A percentile compares a stretch with the other conserved stretches of the same genome.
Conservation (phyloP, 2,888 invertebrate species). For the Electrophaes corylata region DNA sequence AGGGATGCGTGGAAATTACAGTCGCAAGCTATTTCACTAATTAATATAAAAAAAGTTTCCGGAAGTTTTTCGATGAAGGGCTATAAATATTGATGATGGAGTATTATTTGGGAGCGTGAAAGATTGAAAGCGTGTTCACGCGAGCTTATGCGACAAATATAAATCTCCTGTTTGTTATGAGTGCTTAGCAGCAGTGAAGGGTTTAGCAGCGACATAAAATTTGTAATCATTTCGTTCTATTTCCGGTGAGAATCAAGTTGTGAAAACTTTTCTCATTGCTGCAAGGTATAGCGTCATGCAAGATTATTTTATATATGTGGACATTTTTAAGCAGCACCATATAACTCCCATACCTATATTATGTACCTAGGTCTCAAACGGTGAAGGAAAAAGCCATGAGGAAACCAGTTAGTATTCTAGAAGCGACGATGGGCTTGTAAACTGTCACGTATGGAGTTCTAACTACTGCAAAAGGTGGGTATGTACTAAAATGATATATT, state of each 20-base stretch:
- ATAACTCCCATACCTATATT: too few relatives aligned
- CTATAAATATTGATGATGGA: conserved; percentile 31
- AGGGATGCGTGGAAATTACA: too few relatives aligned
- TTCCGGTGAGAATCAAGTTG: conserved; percentile 34
- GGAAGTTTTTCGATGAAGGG: conserved; percentile 12
- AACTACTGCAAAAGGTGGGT: too few relatives aligned
- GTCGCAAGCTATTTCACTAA: too few relatives aligned
- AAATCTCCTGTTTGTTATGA: conserved; percentile 40
- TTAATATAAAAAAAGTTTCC: neutral
- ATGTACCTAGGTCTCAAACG: too few relatives aligned
- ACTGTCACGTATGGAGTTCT: too few relatives aligned
- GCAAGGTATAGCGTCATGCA: conserved; percentile 5
- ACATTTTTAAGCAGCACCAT: too few relatives aligned
- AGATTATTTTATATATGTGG: neutral
- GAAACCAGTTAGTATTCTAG: too few relatives aligned
- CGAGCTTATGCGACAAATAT: conserved; percentile 34
- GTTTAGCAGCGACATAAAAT: conserved; percentile 37
- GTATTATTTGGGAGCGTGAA: conserved; percentile 34
- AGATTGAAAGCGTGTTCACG: conserved; percentile 38
- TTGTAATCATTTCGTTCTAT: conserved; percentile 38
- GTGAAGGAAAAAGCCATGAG: too few relatives aligned
- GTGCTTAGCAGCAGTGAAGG: conserved; percentile 30
- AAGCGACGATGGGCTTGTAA: too few relatives aligned
- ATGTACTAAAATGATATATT: too few relatives aligned
- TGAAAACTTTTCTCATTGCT: conserved; percentile 29